phyloP scores from a whole-genome alignment of 2,888 invertebrate species.

The Eristalinus sepulchralis region DNA sequence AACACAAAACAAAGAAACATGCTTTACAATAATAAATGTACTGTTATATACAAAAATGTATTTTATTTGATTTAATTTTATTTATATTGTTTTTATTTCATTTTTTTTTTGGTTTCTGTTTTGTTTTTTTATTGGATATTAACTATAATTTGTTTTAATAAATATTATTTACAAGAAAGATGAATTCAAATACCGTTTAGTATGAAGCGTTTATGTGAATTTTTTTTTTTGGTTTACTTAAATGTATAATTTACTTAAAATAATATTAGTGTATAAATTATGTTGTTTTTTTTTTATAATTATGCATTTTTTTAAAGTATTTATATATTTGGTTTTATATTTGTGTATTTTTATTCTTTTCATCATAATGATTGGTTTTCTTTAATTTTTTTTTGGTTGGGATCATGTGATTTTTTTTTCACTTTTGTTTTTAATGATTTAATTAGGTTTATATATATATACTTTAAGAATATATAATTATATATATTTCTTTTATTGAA shows the following conservation, averaged over 20 bases:
- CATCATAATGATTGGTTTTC: constrained; percentile 62
- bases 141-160: constrained; percentile 55
- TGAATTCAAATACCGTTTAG: constrained; percentile 65
- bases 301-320: constrained; percentile 44
- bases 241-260: constrained; percentile 60
- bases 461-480: constrained; percentile 69
- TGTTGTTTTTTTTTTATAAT: constrained; percentile 31
- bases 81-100: constrained; percentile 19
- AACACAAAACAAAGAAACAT: constrained; percentile 20
- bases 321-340: constrained; percentile 52
- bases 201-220: constrained; percentile 70
- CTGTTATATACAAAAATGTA: constrained; percentile 53
- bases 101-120: constrained; percentile 28
- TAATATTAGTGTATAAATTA: constrained; percentile 62
- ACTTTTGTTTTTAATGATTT: constrained; percentile 62
- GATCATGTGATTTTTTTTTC: constrained; percentile 64
- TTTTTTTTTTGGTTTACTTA: constrained; percentile 63
- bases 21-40: constrained; percentile 10
- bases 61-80: constrained; percentile 57
- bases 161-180: constrained; percentile 67
- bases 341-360: constrained; percentile 32
- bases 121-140: constrained; percentile 48
- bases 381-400: background rate
- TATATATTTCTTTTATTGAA: constrained; percentile 64
- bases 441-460: constrained; percentile 45